Conservation (phyloP, 1,140 invertebrate genomes). For the Luehdorfia chinensis region DNA sequence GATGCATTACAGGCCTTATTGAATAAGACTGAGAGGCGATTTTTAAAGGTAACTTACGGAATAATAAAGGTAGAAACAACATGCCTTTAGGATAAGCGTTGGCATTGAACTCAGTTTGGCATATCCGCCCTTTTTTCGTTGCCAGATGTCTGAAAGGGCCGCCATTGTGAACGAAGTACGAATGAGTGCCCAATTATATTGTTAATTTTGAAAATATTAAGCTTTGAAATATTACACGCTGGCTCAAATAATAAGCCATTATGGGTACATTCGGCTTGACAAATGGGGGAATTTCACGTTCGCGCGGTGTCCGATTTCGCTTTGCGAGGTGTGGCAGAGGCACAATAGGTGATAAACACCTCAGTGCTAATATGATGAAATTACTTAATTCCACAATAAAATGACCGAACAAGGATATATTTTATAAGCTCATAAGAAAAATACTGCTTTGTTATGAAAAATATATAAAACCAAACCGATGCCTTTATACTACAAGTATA, state of each 20-base stretch:
- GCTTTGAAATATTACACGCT: slow-evolving; percentile 70
- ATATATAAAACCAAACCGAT: no score
- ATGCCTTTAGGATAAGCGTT: slow-evolving; percentile 58
- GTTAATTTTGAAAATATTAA: slow-evolving; percentile 74
- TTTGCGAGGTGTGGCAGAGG: slow-evolving; percentile 10
- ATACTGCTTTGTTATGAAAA: no score
- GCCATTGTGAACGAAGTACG: slow-evolving; percentile 48
- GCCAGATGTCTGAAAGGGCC: slow-evolving; percentile 61
- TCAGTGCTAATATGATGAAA: slow-evolving; percentile 7
- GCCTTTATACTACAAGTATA: no score
- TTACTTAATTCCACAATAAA: slow-evolving; percentile 8
- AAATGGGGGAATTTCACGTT: slow-evolving; percentile 15
- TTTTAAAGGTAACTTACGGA: slow-evolving; percentile 8
- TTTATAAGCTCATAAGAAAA: neutral
- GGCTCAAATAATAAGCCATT: slow-evolving; percentile 69
- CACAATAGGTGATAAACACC: slow-evolving; percentile 9
- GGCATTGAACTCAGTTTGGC: slow-evolving; percentile 63
- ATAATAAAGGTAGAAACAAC: slow-evolving; percentile 14
- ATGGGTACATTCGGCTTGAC: slow-evolving; percentile 26
- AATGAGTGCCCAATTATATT: slow-evolving; percentile 73
- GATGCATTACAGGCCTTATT: slow-evolving; percentile 28
- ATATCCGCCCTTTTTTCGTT: slow-evolving; percentile 72
- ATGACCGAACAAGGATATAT: neutral
- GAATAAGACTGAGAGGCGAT: slow-evolving; percentile 9
- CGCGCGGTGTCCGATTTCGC: slow-evolving; percentile 22